A percentile compares a stretch with the other conserved stretches of the same genome.
phyloP scores from a whole-genome alignment of 1,140 invertebrate species.

The Leptinotarsa undecemlineata region DNA sequence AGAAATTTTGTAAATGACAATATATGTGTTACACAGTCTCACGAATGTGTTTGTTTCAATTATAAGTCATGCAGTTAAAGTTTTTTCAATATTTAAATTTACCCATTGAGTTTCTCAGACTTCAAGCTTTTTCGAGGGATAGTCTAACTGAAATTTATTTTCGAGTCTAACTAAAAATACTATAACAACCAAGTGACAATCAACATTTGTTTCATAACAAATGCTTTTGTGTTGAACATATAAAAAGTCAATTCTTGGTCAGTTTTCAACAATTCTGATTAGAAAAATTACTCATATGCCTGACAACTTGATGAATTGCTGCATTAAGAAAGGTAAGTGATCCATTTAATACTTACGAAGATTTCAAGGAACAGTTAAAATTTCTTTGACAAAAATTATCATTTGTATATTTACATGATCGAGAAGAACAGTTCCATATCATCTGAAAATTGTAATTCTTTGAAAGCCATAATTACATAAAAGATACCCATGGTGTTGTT shows the following conservation, averaged over 20 bases:
- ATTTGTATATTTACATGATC: too few species aligned
- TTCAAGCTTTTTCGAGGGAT: too few species aligned
- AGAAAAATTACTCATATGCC: not conserved
- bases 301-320: constrained; percentile 1
- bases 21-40: not conserved
- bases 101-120: too few species aligned
- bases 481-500: too few species aligned
- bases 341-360: not conserved
- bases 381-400: too few species aligned
- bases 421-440: too few species aligned
- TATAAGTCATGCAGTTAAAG: too few species aligned
- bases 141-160: too few species aligned
- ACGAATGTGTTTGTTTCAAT: not conserved
- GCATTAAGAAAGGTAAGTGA: not conserved
- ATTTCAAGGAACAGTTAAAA: too few species aligned
- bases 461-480: too few species aligned
- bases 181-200: constrained; percentile 8
- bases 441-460: too few species aligned
- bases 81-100: too few species aligned
- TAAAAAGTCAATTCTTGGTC: not conserved
- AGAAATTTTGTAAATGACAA: not conserved
- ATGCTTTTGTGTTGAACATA: not conserved
- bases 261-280: not conserved
- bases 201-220: constrained; percentile 1
- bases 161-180: not conserved